Evolutionary conservation across 2,113 vertebrate genomes (phyloP).

Genomic region (Odontesthes bonariensis): DNA sequence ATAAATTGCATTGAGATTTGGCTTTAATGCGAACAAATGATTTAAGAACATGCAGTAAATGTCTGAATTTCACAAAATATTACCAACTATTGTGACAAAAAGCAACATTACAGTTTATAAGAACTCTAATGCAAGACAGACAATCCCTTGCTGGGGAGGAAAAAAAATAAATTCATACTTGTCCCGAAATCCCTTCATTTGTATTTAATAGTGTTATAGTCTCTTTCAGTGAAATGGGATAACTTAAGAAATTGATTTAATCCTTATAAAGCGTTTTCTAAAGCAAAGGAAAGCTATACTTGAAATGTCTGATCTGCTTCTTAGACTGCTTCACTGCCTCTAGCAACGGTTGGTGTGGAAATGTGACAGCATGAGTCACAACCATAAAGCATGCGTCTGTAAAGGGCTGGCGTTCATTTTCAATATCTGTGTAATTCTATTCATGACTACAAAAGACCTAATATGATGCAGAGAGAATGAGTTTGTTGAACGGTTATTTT

Average conservation of each 20-base stretch:
- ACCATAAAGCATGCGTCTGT: conserved; percentile 24
- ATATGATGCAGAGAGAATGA: conserved; percentile 5
- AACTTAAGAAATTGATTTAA: conserved; percentile 61
- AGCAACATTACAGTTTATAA: neutral
- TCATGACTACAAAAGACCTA: conserved; percentile 13
- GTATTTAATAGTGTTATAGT: conserved; percentile 72
- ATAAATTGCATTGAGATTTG: too few relatives aligned
- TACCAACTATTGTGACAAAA: neutral
- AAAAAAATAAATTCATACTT: conserved; percentile 51
- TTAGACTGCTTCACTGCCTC: conserved; percentile 38
- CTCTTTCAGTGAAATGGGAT: conserved; percentile 44
- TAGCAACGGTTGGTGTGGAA: conserved; percentile 38
- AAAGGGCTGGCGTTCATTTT: conserved; percentile 36
- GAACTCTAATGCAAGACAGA: conserved; percentile 27
- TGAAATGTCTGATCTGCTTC: conserved; percentile 44
- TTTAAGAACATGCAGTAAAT: neutral
- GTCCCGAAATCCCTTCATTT: conserved; percentile 12
- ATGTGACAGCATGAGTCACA: conserved; percentile 27
- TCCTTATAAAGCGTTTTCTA: conserved; percentile 53
- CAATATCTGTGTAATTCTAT: conserved; percentile 10
- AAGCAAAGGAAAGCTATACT: conserved; percentile 36
- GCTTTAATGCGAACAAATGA: too few relatives aligned
- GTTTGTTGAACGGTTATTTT: conserved; percentile 33
- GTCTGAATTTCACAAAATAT: neutral
- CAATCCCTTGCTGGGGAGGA: conserved; percentile 4